Evolutionary conservation across 2,888 invertebrate species (phyloP).

Genomic region (Cephus rjabovi): DNA sequence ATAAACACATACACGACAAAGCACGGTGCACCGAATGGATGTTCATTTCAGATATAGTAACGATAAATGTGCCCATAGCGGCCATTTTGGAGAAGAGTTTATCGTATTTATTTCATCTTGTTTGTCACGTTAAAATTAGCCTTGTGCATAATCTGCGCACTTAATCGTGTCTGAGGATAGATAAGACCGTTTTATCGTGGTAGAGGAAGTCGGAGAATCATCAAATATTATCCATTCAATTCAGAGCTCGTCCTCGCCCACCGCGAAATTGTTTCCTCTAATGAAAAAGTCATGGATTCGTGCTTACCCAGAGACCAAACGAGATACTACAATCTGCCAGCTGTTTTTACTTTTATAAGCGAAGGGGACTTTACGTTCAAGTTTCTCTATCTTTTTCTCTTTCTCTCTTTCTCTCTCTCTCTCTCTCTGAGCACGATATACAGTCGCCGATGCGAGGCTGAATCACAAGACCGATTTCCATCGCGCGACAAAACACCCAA

Average conservation of each 20-base stretch:
- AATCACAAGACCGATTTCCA: background rate
- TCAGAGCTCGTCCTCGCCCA: background rate
- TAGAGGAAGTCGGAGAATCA: background rate
- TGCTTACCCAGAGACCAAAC: background rate
- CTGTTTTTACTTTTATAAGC: background rate
- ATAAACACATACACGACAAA: background rate
- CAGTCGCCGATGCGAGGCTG: background rate
- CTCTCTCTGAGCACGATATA: background rate
- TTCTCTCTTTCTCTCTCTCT: too few species aligned
- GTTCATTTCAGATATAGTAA: background rate
- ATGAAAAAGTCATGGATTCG: background rate
- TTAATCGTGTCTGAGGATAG: background rate
- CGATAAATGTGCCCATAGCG: background rate
- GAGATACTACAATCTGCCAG: background rate
- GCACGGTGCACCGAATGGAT: background rate
- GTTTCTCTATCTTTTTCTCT: too few species aligned
- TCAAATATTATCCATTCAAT: constrained; percentile 3
- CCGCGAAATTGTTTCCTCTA: background rate
- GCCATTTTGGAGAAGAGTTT: constrained; percentile 13
- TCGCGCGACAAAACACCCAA: background rate
- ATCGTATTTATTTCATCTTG: constrained; percentile 34
- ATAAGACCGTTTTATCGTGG: background rate
- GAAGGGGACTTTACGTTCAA: background rate
- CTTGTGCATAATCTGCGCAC: constrained; percentile 34
- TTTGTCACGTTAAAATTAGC: constrained; percentile 43